These are phyloP conservation scores for Pseudococcus jackbeardsleyi DNA, from an alignment of 2,888 invertebrate species.

Conservation along the genomic window DNA sequence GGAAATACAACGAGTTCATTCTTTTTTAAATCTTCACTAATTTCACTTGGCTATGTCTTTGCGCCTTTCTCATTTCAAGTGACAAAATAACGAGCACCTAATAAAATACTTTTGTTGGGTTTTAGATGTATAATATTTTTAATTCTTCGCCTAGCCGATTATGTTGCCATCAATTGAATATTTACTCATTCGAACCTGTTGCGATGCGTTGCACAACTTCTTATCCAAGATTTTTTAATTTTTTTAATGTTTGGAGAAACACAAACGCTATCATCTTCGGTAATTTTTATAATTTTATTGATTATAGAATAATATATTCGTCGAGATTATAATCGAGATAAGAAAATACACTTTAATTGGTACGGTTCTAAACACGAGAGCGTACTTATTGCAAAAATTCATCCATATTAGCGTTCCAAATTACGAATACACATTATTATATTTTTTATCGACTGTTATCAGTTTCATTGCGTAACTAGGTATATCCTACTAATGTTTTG, in stretches of 20 bases:
- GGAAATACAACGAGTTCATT: background rate
- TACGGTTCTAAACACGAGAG: background rate
- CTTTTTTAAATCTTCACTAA: background rate
- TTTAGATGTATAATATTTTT: background rate
- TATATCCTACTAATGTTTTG: background rate
- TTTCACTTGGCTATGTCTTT: no score
- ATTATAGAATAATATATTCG: background rate
- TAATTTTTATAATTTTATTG: background rate
- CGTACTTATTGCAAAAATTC: background rate
- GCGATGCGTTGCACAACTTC: background rate
- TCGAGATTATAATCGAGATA: background rate
- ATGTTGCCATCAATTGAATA: background rate
- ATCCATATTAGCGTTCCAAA: conserved; percentile 12
- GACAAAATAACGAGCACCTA: background rate
- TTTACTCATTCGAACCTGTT: background rate
- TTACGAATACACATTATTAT: background rate
- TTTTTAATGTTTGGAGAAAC: background rate
- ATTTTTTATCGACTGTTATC: background rate
- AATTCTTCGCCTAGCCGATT: background rate
- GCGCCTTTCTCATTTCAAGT: background rate
- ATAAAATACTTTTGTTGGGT: background rate
- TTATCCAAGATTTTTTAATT: background rate
- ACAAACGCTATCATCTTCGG: background rate
- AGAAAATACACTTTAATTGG: conserved; percentile 17
- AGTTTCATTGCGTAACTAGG: background rate